phyloP scores from a whole-genome alignment of 1,140 invertebrate species.

The Pachypeltis micranthus region DNA sequence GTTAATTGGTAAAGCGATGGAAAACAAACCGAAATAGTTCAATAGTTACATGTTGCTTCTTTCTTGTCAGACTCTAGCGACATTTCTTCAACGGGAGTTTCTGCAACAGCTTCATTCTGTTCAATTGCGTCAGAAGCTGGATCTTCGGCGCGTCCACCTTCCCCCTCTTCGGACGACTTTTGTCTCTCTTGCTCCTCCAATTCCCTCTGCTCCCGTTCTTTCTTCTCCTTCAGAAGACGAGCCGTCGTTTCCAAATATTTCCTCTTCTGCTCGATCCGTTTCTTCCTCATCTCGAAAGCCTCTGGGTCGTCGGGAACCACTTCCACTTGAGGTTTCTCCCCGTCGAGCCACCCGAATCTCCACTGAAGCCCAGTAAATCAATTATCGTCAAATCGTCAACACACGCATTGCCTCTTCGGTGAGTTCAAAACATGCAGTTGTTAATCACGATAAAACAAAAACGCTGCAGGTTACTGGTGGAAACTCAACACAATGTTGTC shows the following conservation, averaged over 20 bases:
- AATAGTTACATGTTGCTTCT: slow-evolving; percentile 17
- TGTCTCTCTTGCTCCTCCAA: slow-evolving; percentile 19
- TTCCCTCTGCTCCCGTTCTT: slow-evolving; percentile 16
- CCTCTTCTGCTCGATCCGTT: slow-evolving; percentile 24
- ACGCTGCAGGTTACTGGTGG: no score
- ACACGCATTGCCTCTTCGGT: no score
- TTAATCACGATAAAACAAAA: no score
- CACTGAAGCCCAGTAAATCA: slow-evolving; percentile 18
- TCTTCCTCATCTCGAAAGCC: slow-evolving; percentile 21
- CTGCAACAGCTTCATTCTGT: not conserved
- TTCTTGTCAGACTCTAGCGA: not conserved
- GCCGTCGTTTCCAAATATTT: slow-evolving; percentile 21
- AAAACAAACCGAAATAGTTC: no score
- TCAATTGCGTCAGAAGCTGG: not conserved
- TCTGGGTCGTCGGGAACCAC: slow-evolving; percentile 22
- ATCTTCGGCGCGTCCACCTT: not conserved
- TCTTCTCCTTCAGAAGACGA: slow-evolving; percentile 17
- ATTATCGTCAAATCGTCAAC: not conserved
- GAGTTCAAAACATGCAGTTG: no score
- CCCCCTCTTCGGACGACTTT: not conserved
- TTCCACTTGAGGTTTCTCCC: slow-evolving; percentile 24
- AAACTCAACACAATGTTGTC: no score
- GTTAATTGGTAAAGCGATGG: no score
- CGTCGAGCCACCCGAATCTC: slow-evolving; percentile 30
- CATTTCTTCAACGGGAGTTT: not conserved